Evolutionary conservation across 2,797 vertebrate genomes (phyloP), one percentile per base, ranked within the genome.

Genomic region (Periophthalmus magnuspinnatus): DNA sequence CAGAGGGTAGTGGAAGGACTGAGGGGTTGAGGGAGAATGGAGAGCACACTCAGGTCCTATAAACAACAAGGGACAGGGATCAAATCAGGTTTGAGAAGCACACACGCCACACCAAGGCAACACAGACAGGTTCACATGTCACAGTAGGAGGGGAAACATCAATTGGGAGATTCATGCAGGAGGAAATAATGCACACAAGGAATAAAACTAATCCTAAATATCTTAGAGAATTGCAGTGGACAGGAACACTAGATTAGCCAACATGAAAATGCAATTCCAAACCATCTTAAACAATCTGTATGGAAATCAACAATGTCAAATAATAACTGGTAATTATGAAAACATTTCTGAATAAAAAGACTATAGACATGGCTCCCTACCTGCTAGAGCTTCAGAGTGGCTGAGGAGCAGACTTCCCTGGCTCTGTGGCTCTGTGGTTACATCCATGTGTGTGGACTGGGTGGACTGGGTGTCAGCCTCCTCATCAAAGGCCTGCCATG

Each of bases 341-440:
- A 28, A 28, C 11, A 17, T 55, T 1, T 3, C 8, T 74, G 14
- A 47, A 63, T 16, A 47, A 17, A 28, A 47, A 6, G 6, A 14
- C 22, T n/a, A 61, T 14, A 45, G 38, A 17, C 1, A 5, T 21
- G 6, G 38, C 36, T 45, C 69, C 33, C 32, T 95, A 98, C 97
- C 97, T 95, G 97, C 95, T 55, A 99, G 86, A 75, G 93, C 93
- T 76, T 97, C 96, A 0, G 93, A 92, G 76, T 96, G 95, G 90
- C 94, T 96, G 77, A 98, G 94, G 65, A 98, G 91, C 89, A 97
- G 95, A 72, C 93, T 96, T 1, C 92, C 91, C 1, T 92, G 92
- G 80, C 93, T 90, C 60, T 94, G 92, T 0, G 95, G 88, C 63
- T 97, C 96, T 0, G 81, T 9, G 0, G 88, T 90, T 52, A 90